These are phyloP conservation scores for Pseudococcus viburni DNA, from an alignment of 2,888 invertebrate genomes.

Conservation along the genomic window DNA sequence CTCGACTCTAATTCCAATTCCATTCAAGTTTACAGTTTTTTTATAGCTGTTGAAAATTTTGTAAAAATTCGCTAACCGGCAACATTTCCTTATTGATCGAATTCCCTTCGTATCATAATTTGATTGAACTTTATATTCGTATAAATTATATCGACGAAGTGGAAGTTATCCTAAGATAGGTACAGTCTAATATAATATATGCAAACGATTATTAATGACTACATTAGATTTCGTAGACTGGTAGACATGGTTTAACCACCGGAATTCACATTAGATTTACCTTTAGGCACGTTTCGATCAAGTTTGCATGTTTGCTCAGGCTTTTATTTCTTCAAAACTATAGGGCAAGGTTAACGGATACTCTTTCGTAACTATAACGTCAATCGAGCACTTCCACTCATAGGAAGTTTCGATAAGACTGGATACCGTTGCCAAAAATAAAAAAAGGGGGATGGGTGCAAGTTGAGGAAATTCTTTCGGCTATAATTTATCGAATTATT, in stretches of 20 bases:
- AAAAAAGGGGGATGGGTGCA: background rate
- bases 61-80: background rate
- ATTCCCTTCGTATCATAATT: background rate
- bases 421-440: background rate
- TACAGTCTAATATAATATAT: background rate
- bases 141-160: conserved; percentile 11
- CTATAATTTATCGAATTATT: conserved; percentile 41
- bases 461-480: conserved; percentile 30
- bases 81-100: background rate
- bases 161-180: conserved; percentile 7
- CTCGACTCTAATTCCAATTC: background rate
- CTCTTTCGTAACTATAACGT: conserved; percentile 1
- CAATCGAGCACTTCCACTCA: conserved; percentile 37
- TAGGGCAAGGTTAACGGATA: conserved; percentile 38
- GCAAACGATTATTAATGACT: conserved; percentile 27
- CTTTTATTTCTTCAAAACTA: conserved; percentile 37
- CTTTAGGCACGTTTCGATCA: conserved; percentile 28
- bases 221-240: background rate
- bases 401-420: conserved; percentile 30
- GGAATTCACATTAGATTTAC: conserved; percentile 23
- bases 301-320: conserved; percentile 26
- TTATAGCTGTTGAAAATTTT: background rate
- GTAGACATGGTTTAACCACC: conserved; percentile 16
- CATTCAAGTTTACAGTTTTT: background rate
- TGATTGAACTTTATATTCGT: background rate